These are phyloP conservation scores for Synchiropus splendidus DNA, from an alignment of 2,113 vertebrate genomes.

Conservation along the genomic window DNA sequence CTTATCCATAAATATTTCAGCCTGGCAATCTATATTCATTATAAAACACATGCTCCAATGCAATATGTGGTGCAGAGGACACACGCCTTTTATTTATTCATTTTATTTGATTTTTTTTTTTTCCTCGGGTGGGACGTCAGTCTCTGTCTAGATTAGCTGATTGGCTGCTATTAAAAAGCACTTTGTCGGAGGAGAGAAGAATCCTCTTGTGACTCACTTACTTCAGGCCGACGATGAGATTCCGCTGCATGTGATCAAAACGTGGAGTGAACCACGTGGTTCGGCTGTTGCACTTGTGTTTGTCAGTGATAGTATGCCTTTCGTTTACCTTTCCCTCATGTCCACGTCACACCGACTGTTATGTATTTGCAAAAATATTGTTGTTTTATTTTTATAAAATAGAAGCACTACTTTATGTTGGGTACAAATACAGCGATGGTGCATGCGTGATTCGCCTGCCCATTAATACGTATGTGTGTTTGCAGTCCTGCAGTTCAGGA, in stretches of 20 bases:
- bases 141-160: slow-evolving; percentile 59
- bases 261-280: no score
- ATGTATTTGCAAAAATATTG: no score
- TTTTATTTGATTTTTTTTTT: slow-evolving; percentile 73
- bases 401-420: no score
- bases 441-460: no score
- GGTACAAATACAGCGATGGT: no score
- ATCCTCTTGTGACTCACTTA: slow-evolving; percentile 40
- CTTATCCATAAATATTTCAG: slow-evolving; percentile 70
- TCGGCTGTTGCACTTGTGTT: no score
- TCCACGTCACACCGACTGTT: no score
- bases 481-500: no score
- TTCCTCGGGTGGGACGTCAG: slow-evolving; percentile 58
- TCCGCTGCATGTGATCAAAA: slow-evolving; percentile 23
- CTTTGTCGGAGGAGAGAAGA: slow-evolving; percentile 52
- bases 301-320: no score
- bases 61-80: slow-evolving; percentile 54
- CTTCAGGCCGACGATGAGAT: slow-evolving; percentile 43
- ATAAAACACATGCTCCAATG: slow-evolving; percentile 61
- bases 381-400: no score
- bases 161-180: slow-evolving; percentile 68
- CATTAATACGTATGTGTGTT: no score
- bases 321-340: no score
- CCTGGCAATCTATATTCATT: slow-evolving; percentile 71
- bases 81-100: slow-evolving; percentile 69